These are phyloP conservation scores for Hirtodrosophila alboralis DNA, from an alignment of 2,888 invertebrate genomes.

Conservation along the genomic window DNA sequence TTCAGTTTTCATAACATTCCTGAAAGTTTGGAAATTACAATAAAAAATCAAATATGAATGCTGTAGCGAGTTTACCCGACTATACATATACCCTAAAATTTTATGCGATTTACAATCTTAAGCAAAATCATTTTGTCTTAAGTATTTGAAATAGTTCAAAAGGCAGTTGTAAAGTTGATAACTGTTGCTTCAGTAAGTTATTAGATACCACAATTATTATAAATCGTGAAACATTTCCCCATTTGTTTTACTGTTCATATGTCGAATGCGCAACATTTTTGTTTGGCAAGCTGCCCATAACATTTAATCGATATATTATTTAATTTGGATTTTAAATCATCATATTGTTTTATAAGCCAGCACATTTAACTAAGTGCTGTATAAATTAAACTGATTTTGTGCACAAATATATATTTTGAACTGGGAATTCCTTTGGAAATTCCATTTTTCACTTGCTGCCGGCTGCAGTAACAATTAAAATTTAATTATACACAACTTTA, in stretches of 20 bases:
- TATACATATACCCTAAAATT: too few species aligned
- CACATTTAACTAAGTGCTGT: not conserved
- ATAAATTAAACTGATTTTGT: not conserved
- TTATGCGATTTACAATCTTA: too few species aligned
- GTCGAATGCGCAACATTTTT: constrained; percentile 31
- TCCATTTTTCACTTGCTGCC: constrained; percentile 5
- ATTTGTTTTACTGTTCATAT: constrained; percentile 13
- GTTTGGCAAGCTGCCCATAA: constrained; percentile 4
- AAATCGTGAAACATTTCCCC: not conserved
- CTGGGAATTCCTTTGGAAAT: constrained; percentile 2
- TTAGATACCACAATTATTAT: too few species aligned
- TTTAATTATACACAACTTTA: constrained; percentile 65
- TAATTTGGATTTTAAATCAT: not conserved
- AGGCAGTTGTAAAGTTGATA: constrained; percentile 36
- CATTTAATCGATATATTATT: not conserved
- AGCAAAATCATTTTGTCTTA: too few species aligned
- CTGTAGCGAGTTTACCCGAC: too few species aligned
- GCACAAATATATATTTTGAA: constrained; percentile 2
- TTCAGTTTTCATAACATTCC: too few species aligned
- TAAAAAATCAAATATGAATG: too few species aligned
- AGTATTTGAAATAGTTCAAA: not conserved
- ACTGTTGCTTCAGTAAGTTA: constrained; percentile 57
- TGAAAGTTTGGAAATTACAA: too few species aligned
- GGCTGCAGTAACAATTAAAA: constrained; percentile 56
- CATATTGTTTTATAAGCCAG: not conserved